These are phyloP conservation scores for Tigriopus californicus DNA, from an alignment of 2,888 invertebrate genomes.

Conservation along the genomic window DNA sequence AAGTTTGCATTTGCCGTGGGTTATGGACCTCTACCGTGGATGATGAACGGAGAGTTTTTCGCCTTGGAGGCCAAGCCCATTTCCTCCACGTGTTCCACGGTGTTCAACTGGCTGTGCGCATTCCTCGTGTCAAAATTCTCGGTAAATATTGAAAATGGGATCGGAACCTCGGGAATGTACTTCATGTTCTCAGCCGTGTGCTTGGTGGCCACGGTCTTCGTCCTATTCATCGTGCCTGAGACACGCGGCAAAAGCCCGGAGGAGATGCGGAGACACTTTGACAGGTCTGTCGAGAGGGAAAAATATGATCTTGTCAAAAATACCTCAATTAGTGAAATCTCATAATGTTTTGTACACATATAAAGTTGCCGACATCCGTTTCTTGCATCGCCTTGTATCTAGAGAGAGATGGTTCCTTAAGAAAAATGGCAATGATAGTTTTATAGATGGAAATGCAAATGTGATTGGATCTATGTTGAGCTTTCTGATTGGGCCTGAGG, in stretches of 20 bases:
- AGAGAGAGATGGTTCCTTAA: no score
- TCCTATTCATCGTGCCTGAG: constrained; percentile 68
- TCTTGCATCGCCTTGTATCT: no score
- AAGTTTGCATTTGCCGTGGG: constrained; percentile 19
- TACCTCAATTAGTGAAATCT: no score
- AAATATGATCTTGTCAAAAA: no score
- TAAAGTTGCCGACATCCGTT: no score
- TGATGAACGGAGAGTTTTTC: constrained; percentile 19
- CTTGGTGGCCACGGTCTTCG: constrained; percentile 51
- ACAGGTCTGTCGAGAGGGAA: no score
- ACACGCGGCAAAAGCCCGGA: constrained; percentile 79
- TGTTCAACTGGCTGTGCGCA: not conserved
- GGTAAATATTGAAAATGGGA: constrained; percentile 33
- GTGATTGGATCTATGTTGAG: no score
- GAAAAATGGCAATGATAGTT: no score
- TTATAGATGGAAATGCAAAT: no score
- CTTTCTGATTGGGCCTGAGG: no score
- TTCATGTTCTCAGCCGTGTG: constrained; percentile 61
- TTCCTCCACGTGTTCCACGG: not conserved
- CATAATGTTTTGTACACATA: no score
- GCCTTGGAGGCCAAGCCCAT: constrained; percentile 19
- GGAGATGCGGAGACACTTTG: constrained; percentile 45
- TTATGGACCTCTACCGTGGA: constrained; percentile 20
- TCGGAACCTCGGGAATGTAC: constrained; percentile 52
- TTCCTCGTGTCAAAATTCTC: not conserved